Evolutionary conservation across 1,140 invertebrate species (phyloP).

Genomic region (Cyclargus thomasi): DNA sequence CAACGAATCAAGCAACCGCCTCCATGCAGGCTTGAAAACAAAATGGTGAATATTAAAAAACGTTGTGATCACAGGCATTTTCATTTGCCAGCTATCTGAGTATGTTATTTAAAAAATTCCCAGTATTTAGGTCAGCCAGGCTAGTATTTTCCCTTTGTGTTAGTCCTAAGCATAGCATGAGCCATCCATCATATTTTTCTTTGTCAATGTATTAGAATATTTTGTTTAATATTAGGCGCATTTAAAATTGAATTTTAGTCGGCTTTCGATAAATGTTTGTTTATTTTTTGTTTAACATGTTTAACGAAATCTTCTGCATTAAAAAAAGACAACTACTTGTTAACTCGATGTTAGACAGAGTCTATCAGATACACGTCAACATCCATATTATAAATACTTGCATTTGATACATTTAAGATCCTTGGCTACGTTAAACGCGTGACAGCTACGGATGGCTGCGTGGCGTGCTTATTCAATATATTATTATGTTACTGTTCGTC

Average conservation of each 20-base stretch:
- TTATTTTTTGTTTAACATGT: too few species aligned
- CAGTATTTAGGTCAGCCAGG: constrained; percentile 6
- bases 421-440: too few species aligned
- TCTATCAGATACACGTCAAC: too few species aligned
- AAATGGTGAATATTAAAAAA: background rate
- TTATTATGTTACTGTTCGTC: too few species aligned
- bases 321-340: too few species aligned
- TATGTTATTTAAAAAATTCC: constrained; percentile 11
- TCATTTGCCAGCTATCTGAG: background rate
- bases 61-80: background rate
- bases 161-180: background rate
- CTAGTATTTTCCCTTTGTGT: constrained; percentile 6
- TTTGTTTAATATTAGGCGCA: background rate
- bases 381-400: too few species aligned
- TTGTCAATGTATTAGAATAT: background rate
- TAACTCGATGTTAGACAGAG: too few species aligned
- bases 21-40: background rate
- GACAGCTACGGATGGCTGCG: too few species aligned
- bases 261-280: background rate
- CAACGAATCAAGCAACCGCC: background rate
- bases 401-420: too few species aligned
- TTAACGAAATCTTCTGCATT: too few species aligned
- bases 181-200: background rate
- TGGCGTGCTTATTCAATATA: too few species aligned
- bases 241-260: background rate